A percentile compares a stretch with the other conserved stretches of the same genome.
These are phyloP conservation scores for Nasonia vitripennis DNA, from an alignment of 1,140 invertebrate genomes.

Conservation along the genomic window DNA sequence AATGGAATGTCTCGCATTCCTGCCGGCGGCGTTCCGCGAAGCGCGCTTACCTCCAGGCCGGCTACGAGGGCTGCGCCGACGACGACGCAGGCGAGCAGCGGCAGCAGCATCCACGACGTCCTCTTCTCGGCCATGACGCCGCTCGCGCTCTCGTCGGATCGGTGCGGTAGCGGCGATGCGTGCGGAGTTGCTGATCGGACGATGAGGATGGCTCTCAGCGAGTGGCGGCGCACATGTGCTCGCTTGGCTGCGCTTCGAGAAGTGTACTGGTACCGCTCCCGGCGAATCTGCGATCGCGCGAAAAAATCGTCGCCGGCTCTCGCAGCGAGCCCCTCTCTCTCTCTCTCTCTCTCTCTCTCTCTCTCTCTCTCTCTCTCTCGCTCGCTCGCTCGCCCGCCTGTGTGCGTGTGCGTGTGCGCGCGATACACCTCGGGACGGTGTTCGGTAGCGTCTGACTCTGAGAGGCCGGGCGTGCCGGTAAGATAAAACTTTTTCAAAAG, in stretches of 20 bases:
- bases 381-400: not conserved
- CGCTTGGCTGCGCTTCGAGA: not conserved
- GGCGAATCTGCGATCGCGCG: not conserved
- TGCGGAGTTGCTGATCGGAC: too few relatives aligned
- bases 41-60: slow-evolving; percentile 57
- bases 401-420: not conserved
- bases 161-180: too few relatives aligned
- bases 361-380: too few relatives aligned
- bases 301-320: not conserved
- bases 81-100: slow-evolving; percentile 52
- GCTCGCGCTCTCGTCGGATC: not conserved
- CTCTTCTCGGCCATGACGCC: slow-evolving; percentile 10
- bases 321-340: not conserved
- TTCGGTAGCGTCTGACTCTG: slow-evolving; percentile 69
- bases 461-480: slow-evolving; percentile 57
- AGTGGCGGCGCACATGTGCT: slow-evolving; percentile 6
- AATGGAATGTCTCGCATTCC: not conserved
- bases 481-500: slow-evolving; percentile 75
- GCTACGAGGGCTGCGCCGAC: slow-evolving; percentile 48
- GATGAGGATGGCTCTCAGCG: too few relatives aligned
- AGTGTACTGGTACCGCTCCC: not conserved
- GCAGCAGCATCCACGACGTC: slow-evolving; percentile 31
- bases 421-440: slow-evolving; percentile 69
- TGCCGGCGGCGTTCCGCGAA: not conserved
- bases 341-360: not conserved